Base-by-base conservation (phyloP, 2,888 invertebrate genomes). In the Hypselothyrea guttata region DNA sequence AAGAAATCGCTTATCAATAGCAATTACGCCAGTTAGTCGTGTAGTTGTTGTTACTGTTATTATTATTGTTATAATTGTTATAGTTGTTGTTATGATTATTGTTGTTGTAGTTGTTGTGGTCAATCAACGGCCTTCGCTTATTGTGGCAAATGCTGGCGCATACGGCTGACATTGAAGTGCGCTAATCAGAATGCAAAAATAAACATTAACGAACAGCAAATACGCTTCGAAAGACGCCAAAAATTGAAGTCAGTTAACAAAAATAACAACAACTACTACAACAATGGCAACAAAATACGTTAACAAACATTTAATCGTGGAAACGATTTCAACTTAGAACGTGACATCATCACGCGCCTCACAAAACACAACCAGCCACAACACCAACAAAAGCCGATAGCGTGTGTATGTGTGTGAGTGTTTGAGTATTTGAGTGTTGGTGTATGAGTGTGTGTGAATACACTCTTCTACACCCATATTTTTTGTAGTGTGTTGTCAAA, bases 291-390 rank as follows among this genome's bases (percentile, higher is more conserved):
- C 46, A 51, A 57, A 69, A 63, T 61, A 72, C 63, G 66, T 69
- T 71, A 84, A 81, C 70, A 75, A 78, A 67, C 76, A 58, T 71
- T 83, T 71, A 79, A 74, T 79, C 79, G 83, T 79, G 60, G 59
- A 63, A 78, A 71, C 71, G 60, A 75, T 69, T 70, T 75, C 72
- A 81, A 84, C 69, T 84, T 81, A 78, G 82, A 84, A 84, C 79
- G 82, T 83, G 82, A 83, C 82, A 83, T 83, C 82, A 83, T 83
- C 82, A 82, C 83, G 83, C 83, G 82, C 83, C 79, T 82, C 74
- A 65, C 74, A 37, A 59, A 47, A 46, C 12, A 42, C 35, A 47
- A 57, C 52, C 48, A 58, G 35, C 53, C 60, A 33, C 51, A 35
- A 58, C 35, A 58, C 35, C 11, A 34, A 8, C 33, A 54, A 41